Conservation (phyloP, 2,888 invertebrate genomes). For the Coelogynopora nodosa region DNA sequence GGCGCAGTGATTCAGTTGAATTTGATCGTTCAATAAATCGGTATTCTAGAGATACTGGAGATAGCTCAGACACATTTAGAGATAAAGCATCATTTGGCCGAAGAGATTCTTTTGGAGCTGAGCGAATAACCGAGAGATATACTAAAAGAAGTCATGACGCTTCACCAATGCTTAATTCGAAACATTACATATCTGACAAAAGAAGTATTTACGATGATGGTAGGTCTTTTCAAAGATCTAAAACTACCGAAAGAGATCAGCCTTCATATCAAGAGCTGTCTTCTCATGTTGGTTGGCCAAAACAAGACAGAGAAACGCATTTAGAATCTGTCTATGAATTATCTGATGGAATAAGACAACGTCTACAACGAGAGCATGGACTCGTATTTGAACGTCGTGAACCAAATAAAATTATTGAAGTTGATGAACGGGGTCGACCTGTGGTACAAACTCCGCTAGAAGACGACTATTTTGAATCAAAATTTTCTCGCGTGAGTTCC, state of each 20-base stretch:
- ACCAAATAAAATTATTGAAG: not conserved
- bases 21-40: not conserved
- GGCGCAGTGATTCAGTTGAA: not conserved
- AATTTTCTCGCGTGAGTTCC: not conserved
- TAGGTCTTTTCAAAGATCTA: not conserved
- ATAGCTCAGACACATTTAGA: not conserved
- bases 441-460: not conserved
- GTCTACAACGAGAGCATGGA: not conserved
- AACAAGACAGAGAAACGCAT: not conserved
- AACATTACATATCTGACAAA: not conserved
- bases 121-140: not conserved
- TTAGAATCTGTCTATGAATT: not conserved
- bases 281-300: not conserved
- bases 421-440: not conserved
- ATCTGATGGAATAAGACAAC: constrained; percentile 21
- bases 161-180: too few relatives aligned
- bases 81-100: not conserved
- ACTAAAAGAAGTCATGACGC: not conserved
- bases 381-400: not conserved
- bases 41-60: not conserved
- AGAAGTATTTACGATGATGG: not conserved
- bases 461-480: not conserved
- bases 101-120: not conserved
- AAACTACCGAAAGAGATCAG: not conserved
- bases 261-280: not conserved